Percentiles rank a stretch among this genome's conserved stretches.
These are phyloP conservation scores for Philaethria dido DNA, from an alignment of 2,888 invertebrate species.

Conservation along the genomic window DNA sequence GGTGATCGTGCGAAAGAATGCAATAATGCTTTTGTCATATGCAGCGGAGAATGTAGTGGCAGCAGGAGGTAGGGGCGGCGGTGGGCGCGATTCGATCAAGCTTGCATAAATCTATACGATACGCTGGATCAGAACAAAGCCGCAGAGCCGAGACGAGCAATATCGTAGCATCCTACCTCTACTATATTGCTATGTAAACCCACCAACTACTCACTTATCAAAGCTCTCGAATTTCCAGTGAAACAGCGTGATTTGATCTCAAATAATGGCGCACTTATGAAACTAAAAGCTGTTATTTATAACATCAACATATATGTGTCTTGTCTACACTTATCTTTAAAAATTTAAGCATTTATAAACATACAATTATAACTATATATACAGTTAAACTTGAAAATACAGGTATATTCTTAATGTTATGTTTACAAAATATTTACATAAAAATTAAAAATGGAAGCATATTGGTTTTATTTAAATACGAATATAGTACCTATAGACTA, in stretches of 20 bases:
- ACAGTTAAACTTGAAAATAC: no score
- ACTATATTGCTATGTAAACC: constrained; percentile 28
- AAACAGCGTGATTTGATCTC: constrained; percentile 39
- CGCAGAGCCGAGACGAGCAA: constrained; percentile 60
- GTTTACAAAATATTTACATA: no score
- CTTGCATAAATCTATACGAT: constrained; percentile 82
- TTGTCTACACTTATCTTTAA: no score
- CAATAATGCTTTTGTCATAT: constrained; percentile 56
- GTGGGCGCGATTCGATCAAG: constrained; percentile 66
- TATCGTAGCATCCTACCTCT: constrained; percentile 40
- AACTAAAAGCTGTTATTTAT: constrained; percentile 22
- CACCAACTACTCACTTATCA: constrained; percentile 36
- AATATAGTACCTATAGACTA: no score
- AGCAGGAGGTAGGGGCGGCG: constrained; percentile 55
- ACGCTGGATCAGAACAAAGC: constrained; percentile 78
- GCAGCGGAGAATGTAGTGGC: constrained; percentile 40
- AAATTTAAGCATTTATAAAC: constrained; percentile 1
- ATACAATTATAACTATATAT: no score
- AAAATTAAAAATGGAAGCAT: no score
- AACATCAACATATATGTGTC: no score
- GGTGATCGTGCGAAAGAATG: constrained; percentile 43
- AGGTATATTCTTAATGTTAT: no score
- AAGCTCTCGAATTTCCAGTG: constrained; percentile 40
- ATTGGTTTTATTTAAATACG: no score
- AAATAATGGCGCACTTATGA: constrained; percentile 28